Base-by-base conservation (phyloP, 2,888 invertebrate genomes). In the Callyntrura sp. region DNA sequence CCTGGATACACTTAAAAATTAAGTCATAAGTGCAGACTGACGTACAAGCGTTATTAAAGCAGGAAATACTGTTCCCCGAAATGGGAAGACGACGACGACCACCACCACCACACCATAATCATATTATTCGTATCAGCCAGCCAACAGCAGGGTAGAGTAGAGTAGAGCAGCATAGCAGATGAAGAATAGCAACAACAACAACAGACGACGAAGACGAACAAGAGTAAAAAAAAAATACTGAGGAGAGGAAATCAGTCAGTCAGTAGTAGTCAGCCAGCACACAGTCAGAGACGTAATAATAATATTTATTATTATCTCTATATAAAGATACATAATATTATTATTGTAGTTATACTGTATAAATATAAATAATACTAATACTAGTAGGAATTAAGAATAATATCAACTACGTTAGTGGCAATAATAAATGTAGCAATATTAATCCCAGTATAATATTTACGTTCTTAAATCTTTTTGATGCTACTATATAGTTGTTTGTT, bases 191-290 rank as follows among this genome's bases (percentile, higher is more conserved):
- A 6, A n/a, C 14, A 70, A 76, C 70, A 70, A 70, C 70, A 70
- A 43, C 70, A 70, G 70, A 70, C 43, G 35, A 35, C 2, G 35
- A 35, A 35, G 35, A 35, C 35, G 35, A 35, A 35, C 6, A 6
- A 35, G 45, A 70, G 43, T 20, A 35, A 70, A 25, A 35, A 70
- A 25, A 23, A 45, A 35, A 70, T 48, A 76, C 5, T 20, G 51
- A 76, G 48, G 73, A 65, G 65, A 76, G 73, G 57, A 86, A 79
- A 65, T 78, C 86, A 86, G 65, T 79, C 79, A 79, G 79, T 86
- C 79, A 78, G 86, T 86, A 86, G 86, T 79, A 86, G 86, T 79
- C 78, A 85, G 62, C 85, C 85, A 85, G 85, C 85, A 62, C 76
- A 76, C 60, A 78, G 76, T 73, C 84, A 85, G 85, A 86, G 86